Percentiles rank a stretch among this genome's conserved stretches.
These are phyloP conservation scores for Andrena cerasifolii DNA, from an alignment of 1,140 invertebrate genomes.

Conservation along the genomic window DNA sequence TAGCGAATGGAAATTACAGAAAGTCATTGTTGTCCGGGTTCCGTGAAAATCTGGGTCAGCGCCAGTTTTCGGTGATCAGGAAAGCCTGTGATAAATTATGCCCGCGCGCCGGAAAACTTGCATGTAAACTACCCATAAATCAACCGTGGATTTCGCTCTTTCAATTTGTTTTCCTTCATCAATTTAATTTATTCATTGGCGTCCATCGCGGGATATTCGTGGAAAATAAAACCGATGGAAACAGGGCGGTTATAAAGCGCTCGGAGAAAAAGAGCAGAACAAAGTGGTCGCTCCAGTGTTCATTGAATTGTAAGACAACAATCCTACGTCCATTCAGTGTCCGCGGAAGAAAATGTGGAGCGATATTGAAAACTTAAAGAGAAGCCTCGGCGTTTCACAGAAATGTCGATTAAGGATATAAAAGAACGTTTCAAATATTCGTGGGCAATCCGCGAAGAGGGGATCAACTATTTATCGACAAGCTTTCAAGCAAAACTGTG, in stretches of 20 bases:
- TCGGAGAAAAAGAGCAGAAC: background rate
- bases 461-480: background rate
- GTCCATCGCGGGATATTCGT: background rate
- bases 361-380: background rate
- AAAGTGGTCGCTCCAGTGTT: background rate
- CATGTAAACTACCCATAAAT: constrained; percentile 15
- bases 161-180: no score
- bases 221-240: background rate
- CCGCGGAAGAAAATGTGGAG: background rate
- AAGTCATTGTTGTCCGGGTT: background rate
- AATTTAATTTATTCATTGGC: background rate
- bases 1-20: background rate
- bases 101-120: background rate
- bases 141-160: background rate
- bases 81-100: constrained; percentile 10
- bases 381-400: no score
- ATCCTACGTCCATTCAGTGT: background rate
- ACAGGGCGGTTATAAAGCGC: no score
- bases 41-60: background rate
- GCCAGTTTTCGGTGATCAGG: background rate
- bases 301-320: background rate
- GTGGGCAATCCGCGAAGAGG: background rate
- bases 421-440: background rate
- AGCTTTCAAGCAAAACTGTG: background rate
- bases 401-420: background rate